Evolutionary conservation across 2,113 vertebrate genomes (phyloP), one percentile per base, ranked within the genome.

Genomic region (Malurus cyaneus): DNA sequence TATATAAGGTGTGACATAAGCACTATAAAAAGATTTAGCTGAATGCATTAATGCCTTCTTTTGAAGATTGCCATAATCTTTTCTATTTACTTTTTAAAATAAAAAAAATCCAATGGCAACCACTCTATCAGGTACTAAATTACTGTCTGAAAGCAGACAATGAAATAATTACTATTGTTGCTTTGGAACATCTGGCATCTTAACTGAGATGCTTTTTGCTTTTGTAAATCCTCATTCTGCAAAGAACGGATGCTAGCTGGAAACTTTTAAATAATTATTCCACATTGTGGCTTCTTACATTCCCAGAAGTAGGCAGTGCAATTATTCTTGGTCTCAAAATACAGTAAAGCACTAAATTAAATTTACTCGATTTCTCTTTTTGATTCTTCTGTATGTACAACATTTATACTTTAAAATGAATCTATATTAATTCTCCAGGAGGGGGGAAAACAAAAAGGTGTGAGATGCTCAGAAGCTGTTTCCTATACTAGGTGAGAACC

Each of bases 191-290:
- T 89, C 90, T 94, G 83, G 85, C 39, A 86, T 74, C 28, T 96
- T 94, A 89, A 57, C 44, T 36, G 53, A 54, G 74, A 80, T 61
- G 44, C 21, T 16, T 96, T 94, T 84, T 83, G 26, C 36, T 92
- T 89, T 94, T 44, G 28, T 74, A 54, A 97, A 50, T 88, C 29
- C 23, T 88, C 47, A 62, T 93, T 89, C 88, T 20, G 61, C 80
- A 92, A 78, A 60, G n/a, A 64, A 72, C 19, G 46, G 89, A 56
- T 12, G 8, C 31, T 87, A 86, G 84, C 13, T 82, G 24, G 17
- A 94, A 97, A 92, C 50, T 89, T 94, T 89, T 64, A 92, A 94
- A 76, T 76, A 61, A 70, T 89, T 92, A 79, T 92, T 95, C 79
- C 39, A 92, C 32, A 70, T 42, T 82, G 11, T 80, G 49, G 31